Evolutionary conservation across 1,140 invertebrate species (phyloP), one percentile per base, ranked within the genome.

Genomic region (Eriocheir sinensis): DNA sequence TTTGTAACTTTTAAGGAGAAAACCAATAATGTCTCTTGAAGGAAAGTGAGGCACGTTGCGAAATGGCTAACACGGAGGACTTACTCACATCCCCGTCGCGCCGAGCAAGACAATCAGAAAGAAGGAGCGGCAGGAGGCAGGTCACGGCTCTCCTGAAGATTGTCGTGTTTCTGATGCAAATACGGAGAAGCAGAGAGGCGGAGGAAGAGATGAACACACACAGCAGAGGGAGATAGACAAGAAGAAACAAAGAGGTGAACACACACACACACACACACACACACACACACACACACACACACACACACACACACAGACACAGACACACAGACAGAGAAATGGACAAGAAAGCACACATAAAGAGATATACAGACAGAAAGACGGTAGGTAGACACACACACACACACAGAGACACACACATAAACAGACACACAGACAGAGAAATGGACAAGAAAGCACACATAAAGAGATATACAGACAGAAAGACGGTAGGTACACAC

Each of bases 251-350:
- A 92, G 12, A 92, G 36, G 79, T 41, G 89, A 36, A 89, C 53
- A 93, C 53, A 93, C 72, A 89, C 72, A 93, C 53, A 93, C 72
- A 93, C 53, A 88, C 34, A 93, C 44, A 93, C 44, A 93, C 44
- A 93, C 44, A 93, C 44, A 93, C 53, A 93, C 53, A 93, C 53
- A 93, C 53, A 93, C 53, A 93, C 53, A 93, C 53, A 93, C 53
- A 93, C 53, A 93, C 53, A 93, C 53, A 93, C 53, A 93, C 53
- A 93, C 40, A 88, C 53, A 88, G 36, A 88, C 34, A 88, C 53
- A 40, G 21, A 81, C 41, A 81, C 30, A 44, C 30, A 81, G 38
- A 83, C 41, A 81, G 38, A 83, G 15, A 81, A 40, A 32, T 80
- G 32, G 38, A 41, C 41, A 44, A 40, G 48, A 40, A 81, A 21